Conservation (phyloP, 2,113 vertebrate species). For the Megaceryle torquata region DNA sequence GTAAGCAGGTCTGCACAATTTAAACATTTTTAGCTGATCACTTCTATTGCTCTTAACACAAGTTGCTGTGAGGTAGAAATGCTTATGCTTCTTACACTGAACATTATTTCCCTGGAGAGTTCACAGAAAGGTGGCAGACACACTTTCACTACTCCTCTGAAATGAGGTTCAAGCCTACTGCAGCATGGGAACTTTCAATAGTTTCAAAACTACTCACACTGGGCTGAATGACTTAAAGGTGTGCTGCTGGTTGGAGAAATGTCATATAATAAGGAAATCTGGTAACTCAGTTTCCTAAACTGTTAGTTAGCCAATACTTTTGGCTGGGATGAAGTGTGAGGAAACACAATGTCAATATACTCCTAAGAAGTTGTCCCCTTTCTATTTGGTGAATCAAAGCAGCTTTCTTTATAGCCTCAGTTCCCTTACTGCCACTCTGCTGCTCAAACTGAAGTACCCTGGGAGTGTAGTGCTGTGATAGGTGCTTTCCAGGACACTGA, state of each 20-base stretch:
- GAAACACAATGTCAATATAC: not conserved
- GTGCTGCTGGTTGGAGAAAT: not conserved
- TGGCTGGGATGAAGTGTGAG: not conserved
- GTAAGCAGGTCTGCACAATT: not conserved
- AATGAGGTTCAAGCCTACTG: not conserved
- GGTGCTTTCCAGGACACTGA: not conserved
- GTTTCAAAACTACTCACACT: not conserved
- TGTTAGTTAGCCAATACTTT: not conserved
- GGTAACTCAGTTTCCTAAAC: not conserved
- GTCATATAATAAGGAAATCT: not conserved
- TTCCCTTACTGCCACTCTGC: not conserved
- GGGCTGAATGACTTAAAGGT: not conserved
- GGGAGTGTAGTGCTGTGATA: not conserved
- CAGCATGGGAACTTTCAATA: not conserved
- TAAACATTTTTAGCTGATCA: not conserved
- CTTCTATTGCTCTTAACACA: not conserved
- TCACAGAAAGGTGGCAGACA: not conserved
- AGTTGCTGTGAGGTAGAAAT: not conserved
- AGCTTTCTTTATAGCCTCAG: not conserved
- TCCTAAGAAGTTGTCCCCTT: not conserved
- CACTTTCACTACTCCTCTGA: not conserved
- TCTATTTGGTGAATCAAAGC: not conserved
- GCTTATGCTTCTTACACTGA: not conserved
- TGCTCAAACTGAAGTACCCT: not conserved
- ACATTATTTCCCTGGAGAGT: not conserved